A percentile compares a stretch with the other conserved stretches of the same genome.
phyloP scores from a whole-genome alignment of 2,113 vertebrate species.

The Neolamprologus ventralis region DNA sequence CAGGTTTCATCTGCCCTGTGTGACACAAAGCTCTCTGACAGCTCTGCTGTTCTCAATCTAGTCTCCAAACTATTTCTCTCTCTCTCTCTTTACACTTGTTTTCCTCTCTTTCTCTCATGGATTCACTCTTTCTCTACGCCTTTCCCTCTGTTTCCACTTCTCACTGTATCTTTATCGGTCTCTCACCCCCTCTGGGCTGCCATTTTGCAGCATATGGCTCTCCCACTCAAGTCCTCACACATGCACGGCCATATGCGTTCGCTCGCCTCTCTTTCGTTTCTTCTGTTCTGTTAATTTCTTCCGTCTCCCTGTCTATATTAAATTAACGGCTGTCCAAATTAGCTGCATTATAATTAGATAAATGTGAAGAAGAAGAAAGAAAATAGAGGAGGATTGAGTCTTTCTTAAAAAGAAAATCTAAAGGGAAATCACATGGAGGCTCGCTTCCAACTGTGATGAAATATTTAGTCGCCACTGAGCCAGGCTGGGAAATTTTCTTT shows the following conservation, averaged over 20 bases:
- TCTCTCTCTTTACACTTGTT: neutral
- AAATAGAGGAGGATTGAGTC: neutral
- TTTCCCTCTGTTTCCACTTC: neutral
- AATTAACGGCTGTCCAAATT: neutral
- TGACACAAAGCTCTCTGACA: conserved; percentile 36
- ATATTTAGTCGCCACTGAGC: neutral
- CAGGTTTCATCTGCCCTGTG: conserved; percentile 44
- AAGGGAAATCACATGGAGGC: neutral
- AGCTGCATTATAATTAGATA: neutral
- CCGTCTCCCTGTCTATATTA: neutral
- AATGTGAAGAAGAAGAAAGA: neutral
- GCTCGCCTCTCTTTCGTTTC: neutral
- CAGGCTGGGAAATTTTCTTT: neutral
- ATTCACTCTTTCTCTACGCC: neutral
- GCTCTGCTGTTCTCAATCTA: conserved; percentile 7
- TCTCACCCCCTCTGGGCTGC: conserved; percentile 43
- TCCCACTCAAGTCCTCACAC: conserved; percentile 32
- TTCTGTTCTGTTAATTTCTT: neutral
- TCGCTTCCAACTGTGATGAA: neutral
- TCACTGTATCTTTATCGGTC: conserved; percentile 22
- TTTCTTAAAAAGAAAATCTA: neutral
- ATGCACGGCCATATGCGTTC: neutral
- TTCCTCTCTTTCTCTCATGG: neutral
- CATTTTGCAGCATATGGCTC: conserved; percentile 51
- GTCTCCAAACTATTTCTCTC: neutral